Percentiles rank a stretch among this genome's conserved stretches.
These are phyloP conservation scores for Protobothrops mucrosquamatus DNA, from an alignment of 2,113 vertebrate genomes.

Conservation along the genomic window DNA sequence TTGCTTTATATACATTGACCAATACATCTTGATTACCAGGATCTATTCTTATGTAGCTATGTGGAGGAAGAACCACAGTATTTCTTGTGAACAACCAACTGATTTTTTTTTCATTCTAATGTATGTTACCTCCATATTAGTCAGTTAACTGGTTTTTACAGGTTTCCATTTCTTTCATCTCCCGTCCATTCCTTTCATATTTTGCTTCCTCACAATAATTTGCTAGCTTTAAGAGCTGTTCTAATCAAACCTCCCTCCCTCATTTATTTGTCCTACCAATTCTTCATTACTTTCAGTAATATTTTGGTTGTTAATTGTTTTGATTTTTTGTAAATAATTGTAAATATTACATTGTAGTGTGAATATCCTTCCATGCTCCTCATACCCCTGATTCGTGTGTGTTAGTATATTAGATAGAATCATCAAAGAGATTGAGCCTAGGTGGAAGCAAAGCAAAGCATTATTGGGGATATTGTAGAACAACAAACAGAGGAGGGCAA, in stretches of 20 bases:
- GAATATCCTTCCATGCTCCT: not conserved
- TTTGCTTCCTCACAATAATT: not conserved
- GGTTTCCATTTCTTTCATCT: not conserved
- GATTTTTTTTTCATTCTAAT: not conserved
- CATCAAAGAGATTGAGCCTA: not conserved
- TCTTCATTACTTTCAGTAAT: not conserved
- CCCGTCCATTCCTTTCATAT: not conserved
- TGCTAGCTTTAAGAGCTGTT: not conserved
- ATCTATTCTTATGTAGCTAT: not conserved
- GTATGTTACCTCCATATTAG: not conserved
- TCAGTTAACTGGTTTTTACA: no score
- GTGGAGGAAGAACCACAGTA: not conserved
- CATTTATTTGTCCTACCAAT: not conserved
- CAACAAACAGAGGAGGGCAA: not conserved
- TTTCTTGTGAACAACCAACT: not conserved
- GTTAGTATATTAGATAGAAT: not conserved
- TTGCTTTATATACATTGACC: not conserved
- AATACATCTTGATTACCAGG: not conserved
- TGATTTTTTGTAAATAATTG: not conserved
- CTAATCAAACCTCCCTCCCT: not conserved
- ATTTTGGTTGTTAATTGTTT: not conserved
- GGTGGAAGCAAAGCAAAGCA: not conserved
- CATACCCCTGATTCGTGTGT: not conserved
- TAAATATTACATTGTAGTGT: not conserved
- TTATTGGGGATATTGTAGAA: not conserved